phyloP scores from a whole-genome alignment of 92 coral and sea anemone genomes.

The Siderastrea siderea region DNA sequence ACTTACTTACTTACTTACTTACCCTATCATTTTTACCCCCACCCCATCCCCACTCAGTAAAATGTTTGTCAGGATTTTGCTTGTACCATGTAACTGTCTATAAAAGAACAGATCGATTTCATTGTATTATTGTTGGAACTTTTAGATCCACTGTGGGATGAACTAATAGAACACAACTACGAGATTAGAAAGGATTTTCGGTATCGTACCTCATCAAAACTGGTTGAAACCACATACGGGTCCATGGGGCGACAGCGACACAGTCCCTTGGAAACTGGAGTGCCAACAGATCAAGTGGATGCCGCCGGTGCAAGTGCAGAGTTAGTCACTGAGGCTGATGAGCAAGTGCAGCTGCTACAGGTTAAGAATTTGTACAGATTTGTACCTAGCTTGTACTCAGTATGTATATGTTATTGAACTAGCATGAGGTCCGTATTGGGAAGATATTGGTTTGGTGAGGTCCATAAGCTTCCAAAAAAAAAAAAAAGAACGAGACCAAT shows the following conservation, averaged over 20 bases:
- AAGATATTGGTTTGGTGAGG: too few species aligned
- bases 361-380: not conserved
- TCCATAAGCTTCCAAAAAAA: too few species aligned
- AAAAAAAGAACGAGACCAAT: too few species aligned
- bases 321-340: conserved; percentile 13
- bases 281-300: conserved; percentile 24
- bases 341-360: conserved; percentile 11
- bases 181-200: conserved; percentile 13
- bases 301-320: conserved; percentile 37
- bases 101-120: too few species aligned
- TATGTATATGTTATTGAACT: not conserved
- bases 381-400: too few species aligned
- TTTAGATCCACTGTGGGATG: conserved; percentile 62
- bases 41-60: too few species aligned
- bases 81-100: too few species aligned
- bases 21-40: too few species aligned
- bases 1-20: too few species aligned
- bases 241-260: conserved; percentile 26
- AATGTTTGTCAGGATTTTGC: too few species aligned
- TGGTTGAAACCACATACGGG: conserved; percentile 42
- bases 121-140: not conserved
- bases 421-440: too few species aligned
- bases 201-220: conserved; percentile 13
- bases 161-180: conserved; percentile 52
- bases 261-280: not conserved